Evolutionary conservation across 2,797 vertebrate genomes (phyloP).

Genomic region (Myotis pilosus): DNA sequence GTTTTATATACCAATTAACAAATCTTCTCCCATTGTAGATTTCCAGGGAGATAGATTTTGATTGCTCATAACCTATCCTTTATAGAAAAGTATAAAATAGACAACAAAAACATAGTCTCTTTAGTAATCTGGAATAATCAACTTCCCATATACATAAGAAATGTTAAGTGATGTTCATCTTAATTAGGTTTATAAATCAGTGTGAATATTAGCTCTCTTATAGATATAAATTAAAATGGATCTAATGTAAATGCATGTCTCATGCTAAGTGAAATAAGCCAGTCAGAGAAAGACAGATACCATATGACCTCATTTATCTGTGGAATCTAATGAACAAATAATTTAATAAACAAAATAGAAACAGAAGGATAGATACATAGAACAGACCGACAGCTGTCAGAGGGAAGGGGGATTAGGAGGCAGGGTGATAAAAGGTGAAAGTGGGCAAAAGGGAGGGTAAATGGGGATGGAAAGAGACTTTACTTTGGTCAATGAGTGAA

Average conservation of each 20-base stretch:
- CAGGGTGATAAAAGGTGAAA: background rate
- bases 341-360: background rate
- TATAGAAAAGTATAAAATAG: background rate
- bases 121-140: background rate
- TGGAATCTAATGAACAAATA: background rate
- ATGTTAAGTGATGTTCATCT: background rate
- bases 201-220: background rate
- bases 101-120: background rate
- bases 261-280: background rate
- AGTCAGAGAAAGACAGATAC: background rate
- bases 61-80: background rate
- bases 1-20: background rate
- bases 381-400: background rate
- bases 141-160: background rate
- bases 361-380: background rate
- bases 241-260: background rate
- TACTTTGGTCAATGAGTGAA: background rate
- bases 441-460: background rate
- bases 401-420: background rate
- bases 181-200: background rate
- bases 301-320: background rate
- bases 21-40: background rate
- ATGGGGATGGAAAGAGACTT: background rate
- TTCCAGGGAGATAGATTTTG: slow-evolving; percentile 10
- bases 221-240: slow-evolving; percentile 16